These are phyloP conservation scores for Bombus vancouverensis DNA, from an alignment of 1,140 invertebrate species.

Conservation along the genomic window DNA sequence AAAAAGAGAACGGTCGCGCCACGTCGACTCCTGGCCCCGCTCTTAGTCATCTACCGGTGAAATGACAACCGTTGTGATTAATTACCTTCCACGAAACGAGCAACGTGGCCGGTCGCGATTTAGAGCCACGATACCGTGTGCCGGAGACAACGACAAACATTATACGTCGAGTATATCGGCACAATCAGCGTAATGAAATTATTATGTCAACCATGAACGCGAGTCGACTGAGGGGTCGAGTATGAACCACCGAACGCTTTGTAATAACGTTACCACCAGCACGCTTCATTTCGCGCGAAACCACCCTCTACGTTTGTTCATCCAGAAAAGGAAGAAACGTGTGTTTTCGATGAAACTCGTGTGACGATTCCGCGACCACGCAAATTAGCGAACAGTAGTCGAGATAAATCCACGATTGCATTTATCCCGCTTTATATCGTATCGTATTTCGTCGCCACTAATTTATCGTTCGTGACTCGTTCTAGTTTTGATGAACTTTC, in stretches of 20 bases:
- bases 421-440: too few relatives aligned
- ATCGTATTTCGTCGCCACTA: too few relatives aligned
- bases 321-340: neutral
- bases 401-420: too few relatives aligned
- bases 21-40: neutral
- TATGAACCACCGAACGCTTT: constrained; percentile 31
- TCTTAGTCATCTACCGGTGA: constrained; percentile 60
- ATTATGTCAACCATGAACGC: constrained; percentile 44
- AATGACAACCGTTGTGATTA: constrained; percentile 59
- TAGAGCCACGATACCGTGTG: constrained; percentile 40
- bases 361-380: neutral
- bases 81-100: constrained; percentile 61
- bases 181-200: constrained; percentile 53
- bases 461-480: too few relatives aligned
- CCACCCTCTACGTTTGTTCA: neutral
- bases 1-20: neutral
- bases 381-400: neutral
- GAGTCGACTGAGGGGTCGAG: neutral
- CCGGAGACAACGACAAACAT: constrained; percentile 31
- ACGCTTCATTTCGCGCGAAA: constrained; percentile 8
- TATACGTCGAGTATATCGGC: constrained; percentile 34
- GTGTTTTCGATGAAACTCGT: neutral
- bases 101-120: constrained; percentile 24
- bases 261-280: constrained; percentile 29
- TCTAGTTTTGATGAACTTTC: too few relatives aligned